These are phyloP conservation scores for Sorex fumeus DNA, from an alignment of 2,113 vertebrate species.

Conservation along the genomic window DNA sequence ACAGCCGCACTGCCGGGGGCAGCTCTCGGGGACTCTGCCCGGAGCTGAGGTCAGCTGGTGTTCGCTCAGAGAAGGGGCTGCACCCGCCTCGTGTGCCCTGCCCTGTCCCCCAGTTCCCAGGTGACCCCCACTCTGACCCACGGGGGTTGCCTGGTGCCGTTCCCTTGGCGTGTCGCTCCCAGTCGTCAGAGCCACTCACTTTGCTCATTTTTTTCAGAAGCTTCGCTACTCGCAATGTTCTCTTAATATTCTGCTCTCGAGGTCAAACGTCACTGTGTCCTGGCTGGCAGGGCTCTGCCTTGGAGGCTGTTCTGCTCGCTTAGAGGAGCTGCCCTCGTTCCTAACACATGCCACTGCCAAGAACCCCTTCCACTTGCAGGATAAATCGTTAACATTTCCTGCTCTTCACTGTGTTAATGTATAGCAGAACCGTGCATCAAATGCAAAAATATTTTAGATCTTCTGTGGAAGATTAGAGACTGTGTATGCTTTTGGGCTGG, in stretches of 20 bases:
- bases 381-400: background rate
- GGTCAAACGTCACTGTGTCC: slow-evolving; percentile 13
- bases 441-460: background rate
- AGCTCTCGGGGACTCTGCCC: background rate
- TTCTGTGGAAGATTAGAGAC: background rate
- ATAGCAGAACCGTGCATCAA: background rate
- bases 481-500: too few relatives aligned
- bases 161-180: slow-evolving; percentile 53
- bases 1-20: background rate
- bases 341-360: background rate
- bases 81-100: background rate
- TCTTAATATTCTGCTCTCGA: slow-evolving; percentile 58
- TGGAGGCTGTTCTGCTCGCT: too few relatives aligned
- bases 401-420: background rate
- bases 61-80: background rate
- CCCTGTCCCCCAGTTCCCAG: background rate
- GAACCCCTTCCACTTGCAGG: background rate
- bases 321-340: background rate
- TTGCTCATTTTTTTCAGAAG: slow-evolving; percentile 36
- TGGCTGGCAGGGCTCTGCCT: background rate
- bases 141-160: slow-evolving; percentile 55
- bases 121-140: background rate
- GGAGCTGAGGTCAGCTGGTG: background rate
- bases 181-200: slow-evolving; percentile 56
- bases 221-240: background rate